Percentiles rank a stretch among this genome's conserved stretches.
These are phyloP conservation scores for Prunella strophiata DNA, from an alignment of 2,797 vertebrate genomes.

Conservation along the genomic window DNA sequence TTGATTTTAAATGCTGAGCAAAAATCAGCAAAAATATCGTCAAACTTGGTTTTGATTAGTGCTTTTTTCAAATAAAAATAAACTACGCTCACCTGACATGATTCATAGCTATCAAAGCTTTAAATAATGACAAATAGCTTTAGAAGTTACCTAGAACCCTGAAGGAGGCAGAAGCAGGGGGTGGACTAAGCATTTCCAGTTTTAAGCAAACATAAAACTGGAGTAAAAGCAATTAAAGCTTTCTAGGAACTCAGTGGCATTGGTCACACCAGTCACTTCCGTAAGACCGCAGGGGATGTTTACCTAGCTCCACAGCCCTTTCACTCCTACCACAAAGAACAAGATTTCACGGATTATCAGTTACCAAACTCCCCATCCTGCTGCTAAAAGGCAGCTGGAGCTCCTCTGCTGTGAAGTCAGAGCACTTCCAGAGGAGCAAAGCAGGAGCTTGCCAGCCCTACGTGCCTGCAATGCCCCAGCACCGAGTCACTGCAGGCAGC, in stretches of 20 bases:
- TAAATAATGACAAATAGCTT: background rate
- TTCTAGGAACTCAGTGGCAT: background rate
- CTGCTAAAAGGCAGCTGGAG: background rate
- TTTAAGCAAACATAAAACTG: background rate
- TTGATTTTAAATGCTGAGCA: background rate
- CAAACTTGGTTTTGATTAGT: background rate
- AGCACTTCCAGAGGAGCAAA: background rate
- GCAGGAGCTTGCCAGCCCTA: background rate
- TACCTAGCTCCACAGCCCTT: background rate
- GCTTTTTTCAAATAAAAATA: background rate
- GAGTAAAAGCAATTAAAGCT: background rate
- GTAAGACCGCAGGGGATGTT: background rate
- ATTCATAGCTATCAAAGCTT: background rate
- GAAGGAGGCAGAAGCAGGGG: background rate
- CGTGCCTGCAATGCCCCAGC: background rate
- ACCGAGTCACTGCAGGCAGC: fast-evolving
- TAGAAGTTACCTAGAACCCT: background rate
- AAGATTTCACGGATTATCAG: background rate
- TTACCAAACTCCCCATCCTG: background rate
- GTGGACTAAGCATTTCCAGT: background rate
- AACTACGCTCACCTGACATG: background rate
- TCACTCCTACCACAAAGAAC: background rate
- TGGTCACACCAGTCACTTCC: background rate
- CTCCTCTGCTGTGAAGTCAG: background rate
- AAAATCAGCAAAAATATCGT: background rate